Evolutionary conservation across 2,797 vertebrate species (phyloP).

Genomic region (Salarias fasciatus): DNA sequence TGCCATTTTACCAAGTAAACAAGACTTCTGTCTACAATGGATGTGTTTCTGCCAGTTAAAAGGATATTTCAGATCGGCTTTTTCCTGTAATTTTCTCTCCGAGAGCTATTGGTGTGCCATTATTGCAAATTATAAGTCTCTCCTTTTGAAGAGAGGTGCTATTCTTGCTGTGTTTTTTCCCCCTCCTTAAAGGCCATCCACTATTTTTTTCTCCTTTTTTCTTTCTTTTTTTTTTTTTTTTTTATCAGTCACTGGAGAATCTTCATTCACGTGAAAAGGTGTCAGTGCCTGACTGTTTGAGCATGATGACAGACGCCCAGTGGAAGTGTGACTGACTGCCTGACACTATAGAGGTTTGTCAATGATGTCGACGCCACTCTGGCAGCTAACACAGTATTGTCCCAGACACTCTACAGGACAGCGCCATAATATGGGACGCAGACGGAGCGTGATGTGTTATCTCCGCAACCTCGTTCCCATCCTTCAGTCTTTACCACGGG

Average conservation of each 20-base stretch:
- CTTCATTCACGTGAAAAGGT: slow-evolving; percentile 86
- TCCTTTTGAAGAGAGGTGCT: slow-evolving; percentile 83
- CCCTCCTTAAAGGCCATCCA: slow-evolving; percentile 76
- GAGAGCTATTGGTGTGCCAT: slow-evolving; percentile 88
- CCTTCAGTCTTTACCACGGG: slow-evolving; percentile 69
- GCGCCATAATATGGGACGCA: slow-evolving; percentile 57
- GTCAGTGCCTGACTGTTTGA: slow-evolving; percentile 84
- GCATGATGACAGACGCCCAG: slow-evolving; percentile 84
- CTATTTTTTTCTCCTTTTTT: slow-evolving; percentile 71
- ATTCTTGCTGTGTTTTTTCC: slow-evolving; percentile 82
- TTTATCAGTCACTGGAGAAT: slow-evolving; percentile 83
- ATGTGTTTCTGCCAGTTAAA: slow-evolving; percentile 86
- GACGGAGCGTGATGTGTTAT: slow-evolving; percentile 73
- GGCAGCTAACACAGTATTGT: slow-evolving; percentile 77
- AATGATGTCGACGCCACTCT: slow-evolving; percentile 77
- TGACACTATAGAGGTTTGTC: slow-evolving; percentile 72
- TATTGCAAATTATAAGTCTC: slow-evolving; percentile 94
- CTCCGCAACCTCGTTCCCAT: slow-evolving; percentile 74
- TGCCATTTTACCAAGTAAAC: slow-evolving; percentile 91
- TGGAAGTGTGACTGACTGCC: slow-evolving; percentile 81
- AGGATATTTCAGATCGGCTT: slow-evolving; percentile 84
- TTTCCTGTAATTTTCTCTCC: slow-evolving; percentile 86
- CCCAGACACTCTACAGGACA: slow-evolving; percentile 65
- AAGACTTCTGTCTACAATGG: slow-evolving; percentile 85
- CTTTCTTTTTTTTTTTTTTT: slow-evolving; percentile 57